Evolutionary conservation across 2,888 invertebrate species (phyloP).

Genomic region (Cosmopolites sordidus): DNA sequence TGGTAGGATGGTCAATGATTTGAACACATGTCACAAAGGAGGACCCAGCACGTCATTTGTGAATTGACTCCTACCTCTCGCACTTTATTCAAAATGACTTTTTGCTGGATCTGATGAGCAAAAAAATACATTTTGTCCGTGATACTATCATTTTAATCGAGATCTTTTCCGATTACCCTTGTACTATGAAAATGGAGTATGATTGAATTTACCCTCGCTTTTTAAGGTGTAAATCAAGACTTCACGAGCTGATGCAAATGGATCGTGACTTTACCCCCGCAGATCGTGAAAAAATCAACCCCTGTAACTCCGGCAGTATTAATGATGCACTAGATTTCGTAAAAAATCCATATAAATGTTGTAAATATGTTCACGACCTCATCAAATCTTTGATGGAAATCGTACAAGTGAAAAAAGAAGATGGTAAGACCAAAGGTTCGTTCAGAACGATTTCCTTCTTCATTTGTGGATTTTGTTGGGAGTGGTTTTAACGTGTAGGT

Average conservation of each 20-base stretch:
- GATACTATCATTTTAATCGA: no score
- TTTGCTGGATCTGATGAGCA: no score
- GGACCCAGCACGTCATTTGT: no score
- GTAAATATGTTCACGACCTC: slow-evolving; percentile 82
- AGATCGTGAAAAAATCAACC: slow-evolving; percentile 85
- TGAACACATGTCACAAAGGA: no score
- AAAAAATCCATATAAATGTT: slow-evolving; percentile 91
- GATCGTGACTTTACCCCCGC: slow-evolving; percentile 81
- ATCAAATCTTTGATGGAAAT: slow-evolving; percentile 83
- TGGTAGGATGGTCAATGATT: no score
- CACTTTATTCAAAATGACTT: no score
- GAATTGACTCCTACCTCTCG: no score
- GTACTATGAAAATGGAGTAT: no score
- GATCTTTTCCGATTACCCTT: no score
- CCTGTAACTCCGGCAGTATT: slow-evolving; percentile 88
- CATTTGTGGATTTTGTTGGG: neutral
- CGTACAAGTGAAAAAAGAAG: slow-evolving; percentile 80
- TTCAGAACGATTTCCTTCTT: slow-evolving; percentile 2
- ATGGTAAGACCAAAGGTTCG: slow-evolving; percentile 78
- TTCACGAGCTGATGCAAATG: slow-evolving; percentile 89
- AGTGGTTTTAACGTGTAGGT: neutral
- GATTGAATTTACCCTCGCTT: no score
- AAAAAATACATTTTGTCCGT: no score
- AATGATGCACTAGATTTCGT: slow-evolving; percentile 89
- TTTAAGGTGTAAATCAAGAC: slow-evolving; percentile 84